These are phyloP conservation scores for Leptopilina boulardi DNA, from an alignment of 1,140 invertebrate genomes.

Conservation along the genomic window DNA sequence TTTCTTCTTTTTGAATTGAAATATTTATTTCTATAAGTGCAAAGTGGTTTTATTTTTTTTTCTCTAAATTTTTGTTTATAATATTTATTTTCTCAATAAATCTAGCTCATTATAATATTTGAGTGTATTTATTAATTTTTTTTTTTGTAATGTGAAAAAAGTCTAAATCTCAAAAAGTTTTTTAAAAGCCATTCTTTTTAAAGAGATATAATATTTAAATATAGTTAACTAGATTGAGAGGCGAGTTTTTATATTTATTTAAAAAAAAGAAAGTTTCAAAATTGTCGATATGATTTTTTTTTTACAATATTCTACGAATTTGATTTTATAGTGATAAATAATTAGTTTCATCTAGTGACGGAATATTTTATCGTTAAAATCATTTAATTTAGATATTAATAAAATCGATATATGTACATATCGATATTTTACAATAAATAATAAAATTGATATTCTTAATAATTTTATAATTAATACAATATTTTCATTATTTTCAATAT, in stretches of 20 bases:
- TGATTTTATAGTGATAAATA: no score
- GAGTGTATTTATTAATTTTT: no score
- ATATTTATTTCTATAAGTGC: conserved; percentile 4
- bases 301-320: no score
- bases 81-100: background rate
- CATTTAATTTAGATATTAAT: no score
- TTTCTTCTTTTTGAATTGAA: background rate
- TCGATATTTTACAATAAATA: background rate
- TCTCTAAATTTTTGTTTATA: background rate
- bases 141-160: background rate
- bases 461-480: no score
- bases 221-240: background rate
- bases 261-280: background rate
- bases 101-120: no score
- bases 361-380: no score
- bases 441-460: background rate
- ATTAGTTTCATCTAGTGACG: no score
- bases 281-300: background rate
- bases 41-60: conserved; percentile 2
- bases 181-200: background rate
- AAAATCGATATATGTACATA: no score
- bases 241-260: background rate
- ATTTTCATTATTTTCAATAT: no score
- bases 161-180: conserved; percentile 1
- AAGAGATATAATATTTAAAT: no score